Base-by-base conservation (phyloP, 2,888 invertebrate species). In the Danaus chrysippus region DNA sequence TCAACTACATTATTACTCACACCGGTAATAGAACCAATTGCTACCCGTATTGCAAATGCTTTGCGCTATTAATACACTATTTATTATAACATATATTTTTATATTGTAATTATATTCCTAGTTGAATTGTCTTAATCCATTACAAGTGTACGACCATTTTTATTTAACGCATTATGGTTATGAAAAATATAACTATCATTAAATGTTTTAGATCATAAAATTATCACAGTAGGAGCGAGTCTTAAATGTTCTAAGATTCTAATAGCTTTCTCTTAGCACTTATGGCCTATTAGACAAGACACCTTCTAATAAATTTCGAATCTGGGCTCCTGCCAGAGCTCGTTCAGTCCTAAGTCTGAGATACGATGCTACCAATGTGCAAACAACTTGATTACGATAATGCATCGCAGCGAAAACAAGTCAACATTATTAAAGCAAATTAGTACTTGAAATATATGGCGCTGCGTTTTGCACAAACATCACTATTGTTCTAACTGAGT, bases 231-330 rank as follows among this genome's bases (percentile, higher is more conserved):
- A 62, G 57, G 58, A 64, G 58, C 56, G 56, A 56, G 69, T 63
- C 61, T 65, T 59, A 65, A 69, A 73, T 75, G 74, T 71, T 73
- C 76, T 76, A 76, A 75, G 73, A 69, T 67, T 69, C 68, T 72
- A 71, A 73, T 73, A 75, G 76, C 74, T 62, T 67, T 68, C 70
- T 66, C 65, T 68, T 68, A 71, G 71, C 68, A 69, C 69, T 72
- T 70, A 71, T 63, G 57, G 69, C 63, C 68, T 71, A 70, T 71
- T 71, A 72, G 64, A 65, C 63, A 63, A 63, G 67, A 61, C 64
- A 65, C 64, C 57, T 67, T 65, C 65, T 70, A 72, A 70, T 73
- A 70, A 70, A 69, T 68, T 68, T 70, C 53, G 60, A 66, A 70
- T 65, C 67, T 70, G 69, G 67, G 66, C 59, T 61, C 44, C 57